Base-by-base conservation (phyloP, 1,140 invertebrate genomes). In the Phymastichus coffea region DNA sequence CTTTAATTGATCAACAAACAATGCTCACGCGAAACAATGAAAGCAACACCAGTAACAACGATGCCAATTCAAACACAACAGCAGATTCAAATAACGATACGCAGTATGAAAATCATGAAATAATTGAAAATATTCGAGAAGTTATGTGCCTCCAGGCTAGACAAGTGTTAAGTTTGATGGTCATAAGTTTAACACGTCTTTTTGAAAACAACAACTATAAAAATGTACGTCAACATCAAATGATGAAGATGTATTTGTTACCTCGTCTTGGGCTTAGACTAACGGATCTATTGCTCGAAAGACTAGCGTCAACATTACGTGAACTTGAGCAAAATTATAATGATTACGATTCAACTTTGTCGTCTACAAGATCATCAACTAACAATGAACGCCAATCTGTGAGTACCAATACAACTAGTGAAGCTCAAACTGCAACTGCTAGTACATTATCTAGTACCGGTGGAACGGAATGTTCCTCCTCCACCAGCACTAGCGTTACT, bases 261-360 rank as follows among this genome's bases (percentile, higher is more conserved):
- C 64, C 78, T 2, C 71, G 77, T 37, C 63, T 79, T 20, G 77
- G 78, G 10, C 56, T 78, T 23, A 69, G 78, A 66, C 51, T 80
- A 44, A 78, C 76, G 37, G 75, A 79, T 57, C 61, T 79, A 4
- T 44, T 80, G 7, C 48, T 80, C 2, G 70, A 70, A 8, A 75
- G 78, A 48, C 65, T 78, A n/a, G 65, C 70, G 4, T 57, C 63
- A 26, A 73, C 71, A 3, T 65, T 66, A 25, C 56, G 55, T 9
- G 65, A 73, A 46, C n/a, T 70, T 4, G 65, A 69, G 2, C 65
- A 63, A 12, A 62, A 68, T 25, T 63, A 66, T 30, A 58, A 57
- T n/a, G 40, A 52, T 15, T 49, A 62, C 2, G 55, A 53, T 56
- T 53, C 58, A 10, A 40, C 46, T 49, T 23, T 58, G 20, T 25